phyloP scores from a whole-genome alignment of 2,888 invertebrate species.

The Scrobipalpa costella region DNA sequence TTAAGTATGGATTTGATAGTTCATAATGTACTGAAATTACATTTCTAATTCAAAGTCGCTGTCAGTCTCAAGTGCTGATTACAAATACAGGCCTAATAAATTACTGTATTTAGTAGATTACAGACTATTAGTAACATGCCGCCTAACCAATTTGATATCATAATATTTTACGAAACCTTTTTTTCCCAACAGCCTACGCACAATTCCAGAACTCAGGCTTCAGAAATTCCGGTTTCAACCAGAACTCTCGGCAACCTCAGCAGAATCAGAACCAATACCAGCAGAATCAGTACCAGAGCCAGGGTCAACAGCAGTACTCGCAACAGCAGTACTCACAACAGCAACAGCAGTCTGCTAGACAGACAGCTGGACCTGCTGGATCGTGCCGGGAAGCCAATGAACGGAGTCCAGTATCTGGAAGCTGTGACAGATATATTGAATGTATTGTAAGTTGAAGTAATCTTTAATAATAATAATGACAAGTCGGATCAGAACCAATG shows the following conservation, averaged over 20 bases:
- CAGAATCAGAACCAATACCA: constrained; percentile 30
- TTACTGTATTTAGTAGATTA: too few species aligned
- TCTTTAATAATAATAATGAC: too few species aligned
- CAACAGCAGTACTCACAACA: constrained; percentile 33
- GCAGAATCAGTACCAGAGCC: background rate
- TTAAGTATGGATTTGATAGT: too few species aligned
- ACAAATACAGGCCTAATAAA: too few species aligned
- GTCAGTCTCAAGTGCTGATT: too few species aligned
- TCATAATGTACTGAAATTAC: too few species aligned
- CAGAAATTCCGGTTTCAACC: constrained; percentile 5
- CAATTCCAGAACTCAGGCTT: constrained; percentile 41
- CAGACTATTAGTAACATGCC: too few species aligned
- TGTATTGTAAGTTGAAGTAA: constrained; percentile 78
- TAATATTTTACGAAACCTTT: too few species aligned
- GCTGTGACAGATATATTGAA: constrained; percentile 88
- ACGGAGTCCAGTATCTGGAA: constrained; percentile 83
- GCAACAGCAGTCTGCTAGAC: constrained; percentile 40
- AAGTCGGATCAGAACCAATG: constrained; percentile 27
- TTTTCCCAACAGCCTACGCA: constrained; percentile 49
- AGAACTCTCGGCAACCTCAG: background rate
- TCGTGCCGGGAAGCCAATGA: constrained; percentile 86
- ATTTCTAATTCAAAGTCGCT: too few species aligned
- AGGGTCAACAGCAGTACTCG: background rate
- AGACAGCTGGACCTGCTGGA: constrained; percentile 48
- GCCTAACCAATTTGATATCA: too few species aligned